Conservation (phyloP, 2,797 vertebrate genomes). For the Paguma larvata region DNA sequence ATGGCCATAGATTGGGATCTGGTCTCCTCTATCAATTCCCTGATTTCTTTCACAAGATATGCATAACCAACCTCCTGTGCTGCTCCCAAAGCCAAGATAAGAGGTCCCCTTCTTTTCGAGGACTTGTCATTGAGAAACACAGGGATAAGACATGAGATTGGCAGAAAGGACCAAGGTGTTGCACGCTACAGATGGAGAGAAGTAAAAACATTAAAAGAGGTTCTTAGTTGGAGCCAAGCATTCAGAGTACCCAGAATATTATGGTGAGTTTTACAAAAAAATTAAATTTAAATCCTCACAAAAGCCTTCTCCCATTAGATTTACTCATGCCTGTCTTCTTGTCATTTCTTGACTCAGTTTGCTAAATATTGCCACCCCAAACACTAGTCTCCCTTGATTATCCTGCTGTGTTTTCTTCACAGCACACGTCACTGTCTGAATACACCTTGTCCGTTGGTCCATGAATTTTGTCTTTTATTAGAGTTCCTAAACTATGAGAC, state of each 20-base stretch:
- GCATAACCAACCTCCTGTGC: neutral
- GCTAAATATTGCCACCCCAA: neutral
- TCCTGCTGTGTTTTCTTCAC: neutral
- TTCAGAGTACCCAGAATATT: neutral
- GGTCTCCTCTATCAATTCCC: neutral
- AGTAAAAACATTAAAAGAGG: neutral
- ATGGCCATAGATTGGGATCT: neutral
- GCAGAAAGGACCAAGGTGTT: neutral
- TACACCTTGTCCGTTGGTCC: neutral
- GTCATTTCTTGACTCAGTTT: neutral
- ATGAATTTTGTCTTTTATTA: neutral
- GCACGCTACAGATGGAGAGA: neutral
- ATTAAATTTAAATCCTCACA: neutral
- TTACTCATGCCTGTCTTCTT: neutral
- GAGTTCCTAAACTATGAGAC: neutral
- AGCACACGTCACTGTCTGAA: neutral
- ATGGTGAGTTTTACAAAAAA: neutral
- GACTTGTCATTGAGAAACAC: neutral
- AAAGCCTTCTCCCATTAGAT: neutral
- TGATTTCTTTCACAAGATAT: neutral
- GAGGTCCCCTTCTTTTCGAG: rapidly evolving
- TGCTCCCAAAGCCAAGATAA: neutral
- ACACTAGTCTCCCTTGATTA: neutral
- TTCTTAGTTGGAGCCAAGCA: neutral
- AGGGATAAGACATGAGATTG: neutral